A percentile compares a stretch with the other conserved stretches of the same genome.
Conservation (phyloP, 2,797 vertebrate species). For the Clarias pachynema region DNA sequence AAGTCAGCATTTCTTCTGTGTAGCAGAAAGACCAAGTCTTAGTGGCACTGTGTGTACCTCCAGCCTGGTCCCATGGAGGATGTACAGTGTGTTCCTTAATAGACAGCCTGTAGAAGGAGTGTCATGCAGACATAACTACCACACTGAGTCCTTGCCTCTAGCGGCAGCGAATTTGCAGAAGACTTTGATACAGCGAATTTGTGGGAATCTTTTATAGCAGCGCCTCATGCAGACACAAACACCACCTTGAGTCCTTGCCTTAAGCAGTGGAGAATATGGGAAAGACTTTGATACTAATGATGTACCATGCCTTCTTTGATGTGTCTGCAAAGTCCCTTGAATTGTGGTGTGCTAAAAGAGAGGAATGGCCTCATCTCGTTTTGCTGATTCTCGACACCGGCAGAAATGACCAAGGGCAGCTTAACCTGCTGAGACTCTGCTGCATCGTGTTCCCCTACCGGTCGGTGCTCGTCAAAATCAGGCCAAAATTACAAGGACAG, state of each 20-base stretch:
- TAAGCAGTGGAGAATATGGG: slow-evolving; percentile 9
- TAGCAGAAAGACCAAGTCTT: neutral
- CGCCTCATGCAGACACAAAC: slow-evolving; percentile 10
- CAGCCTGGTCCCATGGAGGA: slow-evolving; percentile 6
- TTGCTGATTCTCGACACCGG: slow-evolving; percentile 3
- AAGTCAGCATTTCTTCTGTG: slow-evolving; percentile 25
- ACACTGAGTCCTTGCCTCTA: slow-evolving; percentile 33
- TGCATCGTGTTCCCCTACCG: too few relatives aligned
- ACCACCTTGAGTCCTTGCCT: slow-evolving; percentile 36
- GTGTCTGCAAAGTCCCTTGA: slow-evolving; percentile 32
- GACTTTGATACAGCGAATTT: slow-evolving; percentile 13
- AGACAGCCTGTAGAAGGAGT: slow-evolving; percentile 15
- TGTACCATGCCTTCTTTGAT: slow-evolving; percentile 33
- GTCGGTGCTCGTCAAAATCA: neutral
- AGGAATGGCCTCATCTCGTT: slow-evolving; percentile 5
- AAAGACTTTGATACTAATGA: slow-evolving; percentile 41
- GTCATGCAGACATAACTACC: slow-evolving; percentile 16
- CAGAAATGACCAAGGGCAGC: neutral
- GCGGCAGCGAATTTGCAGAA: slow-evolving; percentile 13
- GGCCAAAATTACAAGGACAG: neutral
- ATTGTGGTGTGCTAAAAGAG: slow-evolving; percentile 15
- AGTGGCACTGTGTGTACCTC: slow-evolving; percentile 11
- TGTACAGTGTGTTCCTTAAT: neutral
- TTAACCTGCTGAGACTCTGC: neutral
- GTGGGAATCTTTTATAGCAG: slow-evolving; percentile 9